phyloP scores from a whole-genome alignment of 2,888 invertebrate species.

The Volucella inanis region DNA sequence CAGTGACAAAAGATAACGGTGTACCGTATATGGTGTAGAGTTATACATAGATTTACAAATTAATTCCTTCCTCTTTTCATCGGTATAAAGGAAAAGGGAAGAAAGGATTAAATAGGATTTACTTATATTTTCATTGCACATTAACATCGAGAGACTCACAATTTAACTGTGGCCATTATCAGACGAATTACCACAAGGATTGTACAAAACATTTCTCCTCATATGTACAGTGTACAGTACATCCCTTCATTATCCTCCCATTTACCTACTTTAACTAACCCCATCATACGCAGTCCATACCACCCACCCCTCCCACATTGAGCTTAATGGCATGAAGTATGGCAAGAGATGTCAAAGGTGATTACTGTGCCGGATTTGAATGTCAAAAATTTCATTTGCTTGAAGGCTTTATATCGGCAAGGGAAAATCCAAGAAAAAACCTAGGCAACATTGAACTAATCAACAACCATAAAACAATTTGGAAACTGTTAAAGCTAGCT shows the following conservation, averaged over 20 bases:
- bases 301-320: background rate
- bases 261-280: no score
- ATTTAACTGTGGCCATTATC: constrained; percentile 21
- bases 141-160: constrained; percentile 32
- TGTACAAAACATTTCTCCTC: background rate
- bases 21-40: constrained; percentile 1
- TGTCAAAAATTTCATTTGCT: constrained; percentile 3
- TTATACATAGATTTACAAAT: constrained; percentile 31
- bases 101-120: constrained; percentile 23
- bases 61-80: constrained; percentile 25
- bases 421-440: no score
- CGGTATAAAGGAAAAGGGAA: constrained; percentile 14
- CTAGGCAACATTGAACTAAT: no score
- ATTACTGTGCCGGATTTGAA: constrained; percentile 7
- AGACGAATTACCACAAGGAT: constrained; percentile 39
- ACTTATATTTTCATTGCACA: constrained; percentile 41
- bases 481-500: no score
- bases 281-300: no score
- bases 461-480: no score
- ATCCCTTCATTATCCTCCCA: background rate
- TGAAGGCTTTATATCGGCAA: no score
- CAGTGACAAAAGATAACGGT: no score
- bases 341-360: constrained; percentile 30
- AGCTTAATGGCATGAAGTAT: constrained; percentile 21
- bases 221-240: background rate